Conservation (phyloP, 2,888 invertebrate genomes). For the Epsilonema sp. region DNA sequence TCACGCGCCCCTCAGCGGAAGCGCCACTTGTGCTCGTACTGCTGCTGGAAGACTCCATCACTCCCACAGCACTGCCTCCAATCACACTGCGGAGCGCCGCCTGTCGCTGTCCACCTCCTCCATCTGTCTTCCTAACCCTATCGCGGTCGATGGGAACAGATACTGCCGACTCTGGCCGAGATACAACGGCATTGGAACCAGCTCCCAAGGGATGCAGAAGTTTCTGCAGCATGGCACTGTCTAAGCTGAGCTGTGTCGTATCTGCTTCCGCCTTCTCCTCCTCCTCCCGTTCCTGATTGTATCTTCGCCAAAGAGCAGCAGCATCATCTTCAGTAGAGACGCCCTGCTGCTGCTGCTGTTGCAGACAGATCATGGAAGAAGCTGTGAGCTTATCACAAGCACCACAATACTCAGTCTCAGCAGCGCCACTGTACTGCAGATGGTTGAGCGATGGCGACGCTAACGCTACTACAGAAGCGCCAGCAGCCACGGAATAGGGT, state of each 20-base stretch:
- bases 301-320: background rate
- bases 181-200: no score
- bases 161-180: background rate
- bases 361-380: no score
- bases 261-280: no score
- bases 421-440: no score
- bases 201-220: conserved; percentile 2
- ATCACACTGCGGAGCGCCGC: background rate
- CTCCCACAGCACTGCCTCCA: background rate
- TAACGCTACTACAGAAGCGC: background rate
- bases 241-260: conserved; percentile 5
- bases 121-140: no score
- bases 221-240: conserved; percentile 1
- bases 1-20: background rate
- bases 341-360: background rate
- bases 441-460: no score
- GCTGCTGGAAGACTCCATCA: background rate
- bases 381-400: no score
- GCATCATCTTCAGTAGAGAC: background rate
- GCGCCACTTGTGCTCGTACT: no score
- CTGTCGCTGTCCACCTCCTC: no score
- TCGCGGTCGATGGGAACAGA: no score
- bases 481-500: background rate
- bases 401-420: no score
- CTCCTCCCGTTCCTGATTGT: no score